Evolutionary conservation across 2,113 vertebrate species (phyloP), one percentile per base, ranked within the genome.

Genomic region (Ancistrus triradiatus): DNA sequence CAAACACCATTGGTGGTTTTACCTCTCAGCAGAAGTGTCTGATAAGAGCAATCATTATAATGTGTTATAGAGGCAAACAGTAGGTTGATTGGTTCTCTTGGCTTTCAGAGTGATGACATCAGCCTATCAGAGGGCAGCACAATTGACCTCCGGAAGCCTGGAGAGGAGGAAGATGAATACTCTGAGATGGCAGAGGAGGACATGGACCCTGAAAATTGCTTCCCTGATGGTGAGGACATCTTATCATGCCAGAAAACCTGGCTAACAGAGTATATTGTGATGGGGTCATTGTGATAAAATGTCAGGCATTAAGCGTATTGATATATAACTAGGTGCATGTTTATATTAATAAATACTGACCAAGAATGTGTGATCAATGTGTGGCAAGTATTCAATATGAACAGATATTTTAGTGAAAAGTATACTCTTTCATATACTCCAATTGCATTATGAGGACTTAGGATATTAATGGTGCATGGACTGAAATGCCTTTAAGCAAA

Each of bases 81-180:
- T 24, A 19, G 53, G 50, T 62, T 82, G 60, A 80, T 59, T 78
- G 64, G 47, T 66, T 53, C 17, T 59, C 59, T 63, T 38, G 25
- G 64, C 8, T 40, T 73, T 64, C 88, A 89, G 77, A 89, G 87
- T 17, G 95, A 97, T 17, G 88, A 90, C 0, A 64, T 80, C 86
- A 98, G 94, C 72, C 87, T 90, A 69, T 98, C 96, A 0, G 95
- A 98, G 81, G 95, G 94, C 64, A 98, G 95, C 82, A 98, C 96
- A 0, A 92, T 96, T 65, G 96, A 98, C 83, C 83, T 98, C 78
- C 91, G 91, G 80, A 96, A 95, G 66, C 89, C 93, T 0, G 89
- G 92, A 0, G 96, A 98, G 49, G 91, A 95, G 50, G 87, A 96
- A 76, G 94, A 97, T 31, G 90, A 95, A 79, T 89, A 87, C 72